A percentile compares a stretch with the other conserved stretches of the same genome.
Conservation (phyloP, 2,888 invertebrate species). For the Eristalis tenax region DNA sequence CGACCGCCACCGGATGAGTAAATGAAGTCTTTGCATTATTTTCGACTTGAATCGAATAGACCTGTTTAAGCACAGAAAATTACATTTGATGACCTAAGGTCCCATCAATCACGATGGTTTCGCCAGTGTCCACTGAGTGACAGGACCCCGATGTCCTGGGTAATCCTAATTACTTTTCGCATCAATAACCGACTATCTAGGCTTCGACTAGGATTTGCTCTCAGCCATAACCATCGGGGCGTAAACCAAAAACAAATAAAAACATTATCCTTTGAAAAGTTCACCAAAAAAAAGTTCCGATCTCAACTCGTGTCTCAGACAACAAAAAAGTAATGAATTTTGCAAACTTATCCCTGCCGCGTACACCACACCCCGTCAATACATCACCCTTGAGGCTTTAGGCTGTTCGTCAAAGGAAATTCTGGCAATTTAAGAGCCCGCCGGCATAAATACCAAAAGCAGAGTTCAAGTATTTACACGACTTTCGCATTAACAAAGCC, state of each 20-base stretch:
- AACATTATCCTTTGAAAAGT: background rate
- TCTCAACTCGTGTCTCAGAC: background rate
- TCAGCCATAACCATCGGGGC: background rate
- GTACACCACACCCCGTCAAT: background rate
- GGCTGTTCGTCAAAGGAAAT: background rate
- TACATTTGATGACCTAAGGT: background rate
- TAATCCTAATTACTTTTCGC: background rate
- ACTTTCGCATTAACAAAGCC: background rate
- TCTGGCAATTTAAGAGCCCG: background rate
- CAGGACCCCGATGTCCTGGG: background rate
- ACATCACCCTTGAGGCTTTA: background rate
- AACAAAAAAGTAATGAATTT: background rate
- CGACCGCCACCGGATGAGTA: too few species aligned
- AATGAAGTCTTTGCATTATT: too few species aligned
- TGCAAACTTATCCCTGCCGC: background rate
- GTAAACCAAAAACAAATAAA: background rate
- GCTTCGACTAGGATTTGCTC: background rate
- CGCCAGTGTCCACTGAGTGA: background rate
- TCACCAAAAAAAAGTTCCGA: background rate
- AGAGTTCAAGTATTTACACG: background rate
- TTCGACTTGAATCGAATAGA: background rate
- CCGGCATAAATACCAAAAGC: background rate
- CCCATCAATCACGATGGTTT: background rate
- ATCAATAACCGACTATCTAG: background rate
- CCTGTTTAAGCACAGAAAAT: background rate